Conservation (phyloP, 2,113 vertebrate species). For the Periophthalmodon schlosseri region DNA sequence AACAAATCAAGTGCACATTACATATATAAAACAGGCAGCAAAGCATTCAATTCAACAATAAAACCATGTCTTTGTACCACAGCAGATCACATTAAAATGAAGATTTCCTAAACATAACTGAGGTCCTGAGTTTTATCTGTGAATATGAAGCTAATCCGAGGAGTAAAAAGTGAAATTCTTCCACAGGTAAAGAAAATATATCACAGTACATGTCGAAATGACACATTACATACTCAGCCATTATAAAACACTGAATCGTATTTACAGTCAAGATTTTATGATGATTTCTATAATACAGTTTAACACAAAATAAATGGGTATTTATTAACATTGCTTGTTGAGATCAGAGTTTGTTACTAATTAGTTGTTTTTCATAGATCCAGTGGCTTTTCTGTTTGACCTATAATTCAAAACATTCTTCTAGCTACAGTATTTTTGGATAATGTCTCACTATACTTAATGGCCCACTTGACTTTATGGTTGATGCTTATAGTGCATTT, state of each 20-base stretch:
- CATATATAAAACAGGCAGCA: slow-evolving; percentile 38
- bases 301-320: background rate
- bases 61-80: slow-evolving; percentile 31
- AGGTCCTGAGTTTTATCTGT: slow-evolving; percentile 18
- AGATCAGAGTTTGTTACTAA: slow-evolving; percentile 18
- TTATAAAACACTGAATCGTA: background rate
- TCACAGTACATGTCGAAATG: slow-evolving; percentile 34
- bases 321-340: slow-evolving; percentile 7
- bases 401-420: slow-evolving; percentile 29
- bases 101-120: background rate
- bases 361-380: slow-evolving; percentile 15
- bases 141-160: slow-evolving; percentile 22
- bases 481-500: slow-evolving; percentile 13
- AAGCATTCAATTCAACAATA: slow-evolving; percentile 41
- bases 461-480: slow-evolving; percentile 8
- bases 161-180: slow-evolving; percentile 3
- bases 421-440: slow-evolving; percentile 17
- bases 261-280: background rate
- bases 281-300: background rate
- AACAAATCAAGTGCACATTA: slow-evolving; percentile 28
- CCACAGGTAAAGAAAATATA: slow-evolving; percentile 39
- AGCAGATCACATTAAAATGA: slow-evolving; percentile 21
- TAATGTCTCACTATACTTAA: slow-evolving; percentile 12
- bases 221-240: slow-evolving; percentile 2
- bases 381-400: slow-evolving; percentile 19